Percentiles rank a stretch among this genome's conserved stretches.
Conservation (phyloP, 2,888 invertebrate genomes). For the Netelia fuscicornis region DNA sequence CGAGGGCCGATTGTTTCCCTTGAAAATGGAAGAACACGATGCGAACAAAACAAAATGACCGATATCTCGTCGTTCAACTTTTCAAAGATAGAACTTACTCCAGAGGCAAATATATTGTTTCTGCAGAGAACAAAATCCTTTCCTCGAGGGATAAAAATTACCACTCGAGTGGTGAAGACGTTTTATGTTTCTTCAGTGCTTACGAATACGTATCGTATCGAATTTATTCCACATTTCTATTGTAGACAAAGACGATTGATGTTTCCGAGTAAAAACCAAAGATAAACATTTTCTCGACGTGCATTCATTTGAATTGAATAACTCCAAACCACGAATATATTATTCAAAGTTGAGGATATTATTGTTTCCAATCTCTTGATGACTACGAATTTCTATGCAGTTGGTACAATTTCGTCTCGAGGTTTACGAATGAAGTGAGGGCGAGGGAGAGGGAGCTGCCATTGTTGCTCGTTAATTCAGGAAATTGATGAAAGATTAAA, state of each 20-base stretch:
- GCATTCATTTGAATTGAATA: conserved; percentile 40
- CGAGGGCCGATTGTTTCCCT: too few relatives aligned
- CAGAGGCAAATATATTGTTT: too few relatives aligned
- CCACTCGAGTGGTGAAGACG: not conserved
- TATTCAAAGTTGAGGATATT: conserved; percentile 2
- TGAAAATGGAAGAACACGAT: too few relatives aligned
- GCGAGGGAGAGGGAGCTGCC: conserved; percentile 37
- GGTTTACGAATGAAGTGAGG: conserved; percentile 8
- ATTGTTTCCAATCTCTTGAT: not conserved
- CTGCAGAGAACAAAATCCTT: not conserved
- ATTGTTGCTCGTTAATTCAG: conserved; percentile 81
- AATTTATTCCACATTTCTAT: conserved; percentile 32
- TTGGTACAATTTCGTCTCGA: conserved; percentile 7
- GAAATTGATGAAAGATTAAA: conserved; percentile 80
- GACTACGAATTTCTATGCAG: not conserved
- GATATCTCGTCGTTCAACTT: too few relatives aligned
- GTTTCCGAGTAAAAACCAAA: conserved; percentile 9
- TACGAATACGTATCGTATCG: not conserved
- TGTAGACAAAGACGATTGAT: conserved; percentile 22
- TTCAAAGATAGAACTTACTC: too few relatives aligned
- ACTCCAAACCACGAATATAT: conserved; percentile 17
- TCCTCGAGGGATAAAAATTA: not conserved
- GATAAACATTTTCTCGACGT: conserved; percentile 29
- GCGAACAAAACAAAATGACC: too few relatives aligned
- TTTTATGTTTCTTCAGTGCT: not conserved